phyloP scores from a whole-genome alignment of 2,113 vertebrate species.

The Sterrhoptilus dennistouni region DNA sequence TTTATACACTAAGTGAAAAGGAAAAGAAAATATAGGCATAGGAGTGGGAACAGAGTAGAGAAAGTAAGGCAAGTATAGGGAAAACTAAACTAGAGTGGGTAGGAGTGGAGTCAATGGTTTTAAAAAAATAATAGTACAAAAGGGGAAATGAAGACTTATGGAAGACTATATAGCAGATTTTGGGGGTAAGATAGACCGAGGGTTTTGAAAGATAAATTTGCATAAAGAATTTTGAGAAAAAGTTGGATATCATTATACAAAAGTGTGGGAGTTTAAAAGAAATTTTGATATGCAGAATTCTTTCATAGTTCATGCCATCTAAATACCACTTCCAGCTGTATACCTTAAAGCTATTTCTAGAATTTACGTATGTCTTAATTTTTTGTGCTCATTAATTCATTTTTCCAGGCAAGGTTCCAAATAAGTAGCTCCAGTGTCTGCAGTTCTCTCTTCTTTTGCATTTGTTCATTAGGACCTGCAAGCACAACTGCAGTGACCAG shows the following conservation, averaged over 20 bases:
- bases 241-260: not conserved
- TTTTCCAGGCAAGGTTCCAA: not conserved
- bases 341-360: not conserved
- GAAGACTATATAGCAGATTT: not conserved
- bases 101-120: accelerated
- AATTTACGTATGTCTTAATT: not conserved
- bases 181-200: not conserved
- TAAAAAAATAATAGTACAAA: not conserved
- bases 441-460: not conserved
- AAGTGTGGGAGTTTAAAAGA: not conserved
- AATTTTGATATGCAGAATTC: not conserved
- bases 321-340: not conserved
- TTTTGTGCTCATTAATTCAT: not conserved
- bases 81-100: not conserved
- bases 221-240: not conserved
- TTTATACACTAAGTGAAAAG: not conserved
- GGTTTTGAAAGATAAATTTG: not conserved
- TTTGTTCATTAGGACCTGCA: not conserved
- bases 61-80: not conserved
- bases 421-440: not conserved
- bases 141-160: not conserved
- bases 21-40: not conserved
- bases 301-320: not conserved
- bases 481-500: not conserved
- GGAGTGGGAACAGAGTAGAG: not conserved